Conservation (phyloP, 2,797 vertebrate species). For the Anniella stebbinsi region DNA sequence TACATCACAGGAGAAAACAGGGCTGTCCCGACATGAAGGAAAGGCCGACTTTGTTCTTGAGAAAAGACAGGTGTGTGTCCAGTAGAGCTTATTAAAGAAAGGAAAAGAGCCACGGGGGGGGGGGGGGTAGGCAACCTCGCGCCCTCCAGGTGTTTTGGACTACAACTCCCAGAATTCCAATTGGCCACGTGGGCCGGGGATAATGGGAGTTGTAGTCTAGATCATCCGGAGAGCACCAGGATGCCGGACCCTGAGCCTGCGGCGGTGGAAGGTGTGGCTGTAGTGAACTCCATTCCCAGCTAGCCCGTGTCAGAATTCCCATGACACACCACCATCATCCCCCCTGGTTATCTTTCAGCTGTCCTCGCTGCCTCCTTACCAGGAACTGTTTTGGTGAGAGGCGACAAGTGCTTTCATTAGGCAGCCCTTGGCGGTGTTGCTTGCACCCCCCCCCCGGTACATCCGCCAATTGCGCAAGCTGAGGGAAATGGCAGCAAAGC, state of each 20-base stretch:
- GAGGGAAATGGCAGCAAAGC: slow-evolving; percentile 38
- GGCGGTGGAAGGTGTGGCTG: slow-evolving; percentile 53
- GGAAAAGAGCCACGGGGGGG: slow-evolving; percentile 37
- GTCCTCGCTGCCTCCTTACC: slow-evolving; percentile 40
- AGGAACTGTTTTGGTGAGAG: slow-evolving; percentile 39
- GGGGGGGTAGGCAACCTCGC: neutral
- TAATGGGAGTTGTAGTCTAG: too few relatives aligned
- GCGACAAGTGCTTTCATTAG: slow-evolving; percentile 59
- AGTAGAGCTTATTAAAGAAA: slow-evolving; percentile 51
- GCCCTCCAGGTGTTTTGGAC: too few relatives aligned
- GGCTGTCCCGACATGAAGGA: slow-evolving; percentile 51
- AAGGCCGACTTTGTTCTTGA: slow-evolving; percentile 39
- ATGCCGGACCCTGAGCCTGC: slow-evolving; percentile 18
- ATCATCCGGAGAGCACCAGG: too few relatives aligned
- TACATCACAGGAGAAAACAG: slow-evolving; percentile 26
- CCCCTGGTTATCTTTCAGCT: slow-evolving; percentile 32
- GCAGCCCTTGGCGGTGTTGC: slow-evolving; percentile 28
- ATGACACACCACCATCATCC: slow-evolving; percentile 56
- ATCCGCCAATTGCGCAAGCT: slow-evolving; percentile 32
- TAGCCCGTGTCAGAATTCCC: slow-evolving; percentile 61
- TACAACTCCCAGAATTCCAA: too few relatives aligned
- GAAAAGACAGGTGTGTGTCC: slow-evolving; percentile 38
- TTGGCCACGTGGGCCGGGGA: too few relatives aligned
- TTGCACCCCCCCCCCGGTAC: too few relatives aligned
- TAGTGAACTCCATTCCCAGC: slow-evolving; percentile 63